Base-by-base conservation (phyloP, 2,113 vertebrate species). In the Falcunculus frontatus region DNA sequence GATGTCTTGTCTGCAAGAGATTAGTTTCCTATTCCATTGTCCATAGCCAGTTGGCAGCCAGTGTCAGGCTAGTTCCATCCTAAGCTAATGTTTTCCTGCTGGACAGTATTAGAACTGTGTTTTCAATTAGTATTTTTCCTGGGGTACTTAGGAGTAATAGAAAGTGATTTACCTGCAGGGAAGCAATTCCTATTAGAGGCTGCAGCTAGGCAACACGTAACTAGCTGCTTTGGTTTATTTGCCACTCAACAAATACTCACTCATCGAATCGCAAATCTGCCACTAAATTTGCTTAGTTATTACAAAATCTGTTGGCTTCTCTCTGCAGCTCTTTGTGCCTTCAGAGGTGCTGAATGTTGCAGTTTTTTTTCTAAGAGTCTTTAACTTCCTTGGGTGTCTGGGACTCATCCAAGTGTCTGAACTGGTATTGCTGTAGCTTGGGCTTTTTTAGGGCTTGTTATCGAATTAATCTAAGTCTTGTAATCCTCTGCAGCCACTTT, bases 111-210 rank as follows among this genome's bases (percentile, higher is more conserved):
- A 93, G 73, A 97, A 44, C 80, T 5, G 1, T 87, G 74, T 92
- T 97, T 96, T 94, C 96, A 96, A 96, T 96, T 96, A 96, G 78
- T 83, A 56, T 63, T 94, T 96, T 94, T 96, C 96, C 93, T 92
- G 90, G 65, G 83, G 94, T 93, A 76, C 93, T 90, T 93, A 79
- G 82, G 87, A 92, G 89, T 68, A 80, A 84, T 87, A 93, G 95
- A 91, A 92, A 78, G 84, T 69, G 82, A 82, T 96, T 96, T 90
- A 94, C 93, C 95, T 92, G 90, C 88, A 89, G 94, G 95, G 75
- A 63, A 68, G 77, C 87, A 77, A 63, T 92, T 94, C 87, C 56
- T 70, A 15, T 93, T 65, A 30, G 39, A 90, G 56, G 50, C 69
- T 85, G 90, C 94, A 93, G 88, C 95, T 93, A 96, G 60, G 94